Percentiles rank a stretch among this genome's conserved stretches.
Conservation (phyloP, 2,113 vertebrate genomes). For the Lanius collurio region DNA sequence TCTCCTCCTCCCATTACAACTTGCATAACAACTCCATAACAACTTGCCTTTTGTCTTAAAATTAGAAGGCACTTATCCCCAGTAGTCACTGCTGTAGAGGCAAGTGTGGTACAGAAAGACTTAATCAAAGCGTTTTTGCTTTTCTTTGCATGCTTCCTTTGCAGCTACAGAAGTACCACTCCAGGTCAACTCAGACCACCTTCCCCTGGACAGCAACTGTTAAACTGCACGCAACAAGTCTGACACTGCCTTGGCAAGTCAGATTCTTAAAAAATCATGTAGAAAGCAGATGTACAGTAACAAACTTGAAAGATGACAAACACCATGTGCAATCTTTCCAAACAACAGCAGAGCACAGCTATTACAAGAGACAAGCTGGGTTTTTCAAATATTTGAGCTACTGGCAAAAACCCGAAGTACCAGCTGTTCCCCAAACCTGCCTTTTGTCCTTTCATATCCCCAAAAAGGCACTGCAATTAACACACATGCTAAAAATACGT, state of each 20-base stretch:
- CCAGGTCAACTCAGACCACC: neutral
- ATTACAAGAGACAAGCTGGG: neutral
- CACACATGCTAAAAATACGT: neutral
- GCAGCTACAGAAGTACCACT: rapidly evolving
- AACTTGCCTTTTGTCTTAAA: neutral
- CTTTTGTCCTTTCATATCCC: neutral
- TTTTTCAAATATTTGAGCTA: constrained; percentile 8
- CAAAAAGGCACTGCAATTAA: neutral
- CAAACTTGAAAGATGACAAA: neutral
- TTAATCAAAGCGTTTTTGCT: neutral
- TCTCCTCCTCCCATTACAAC: neutral
- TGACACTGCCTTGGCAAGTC: neutral
- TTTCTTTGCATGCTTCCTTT: neutral
- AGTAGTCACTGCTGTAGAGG: neutral
- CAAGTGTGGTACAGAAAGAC: neutral
- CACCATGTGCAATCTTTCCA: neutral
- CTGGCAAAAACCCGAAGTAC: neutral
- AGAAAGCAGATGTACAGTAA: constrained; percentile 18
- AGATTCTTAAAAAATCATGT: neutral
- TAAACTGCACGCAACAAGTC: neutral
- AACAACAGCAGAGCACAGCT: neutral
- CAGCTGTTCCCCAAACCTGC: constrained; percentile 17
- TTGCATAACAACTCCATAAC: neutral
- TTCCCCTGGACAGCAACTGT: neutral
- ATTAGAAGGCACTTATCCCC: neutral